Conservation (phyloP, 2,888 invertebrate genomes). For the Sicus ferrugineus region DNA sequence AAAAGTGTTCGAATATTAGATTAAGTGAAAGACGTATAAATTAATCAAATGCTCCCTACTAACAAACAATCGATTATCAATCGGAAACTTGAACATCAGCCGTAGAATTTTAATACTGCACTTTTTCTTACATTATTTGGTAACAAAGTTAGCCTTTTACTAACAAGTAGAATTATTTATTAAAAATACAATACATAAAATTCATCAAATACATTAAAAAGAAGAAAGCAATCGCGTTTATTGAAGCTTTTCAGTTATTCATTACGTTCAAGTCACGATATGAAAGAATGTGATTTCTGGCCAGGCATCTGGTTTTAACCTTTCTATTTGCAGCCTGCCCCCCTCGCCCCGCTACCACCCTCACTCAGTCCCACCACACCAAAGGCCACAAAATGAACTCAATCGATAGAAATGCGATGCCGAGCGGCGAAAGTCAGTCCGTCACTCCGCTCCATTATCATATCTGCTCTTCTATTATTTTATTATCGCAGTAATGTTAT, state of each 20-base stretch:
- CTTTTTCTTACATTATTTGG: background rate
- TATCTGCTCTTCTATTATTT: constrained; percentile 46
- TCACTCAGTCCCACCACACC: background rate
- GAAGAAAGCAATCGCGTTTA: background rate
- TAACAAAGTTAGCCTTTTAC: background rate
- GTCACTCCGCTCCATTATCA: constrained; percentile 15
- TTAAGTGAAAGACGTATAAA: no score
- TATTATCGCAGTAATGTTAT: constrained; percentile 54
- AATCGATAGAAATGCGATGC: constrained; percentile 31
- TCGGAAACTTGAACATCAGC: no score
- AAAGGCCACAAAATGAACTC: constrained; percentile 30
- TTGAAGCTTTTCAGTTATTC: background rate
- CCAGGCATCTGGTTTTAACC: background rate
- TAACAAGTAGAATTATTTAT: background rate
- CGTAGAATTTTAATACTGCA: no score
- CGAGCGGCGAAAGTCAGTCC: constrained; percentile 34
- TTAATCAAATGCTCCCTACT: no score
- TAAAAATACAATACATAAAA: background rate
- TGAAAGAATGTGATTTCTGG: background rate
- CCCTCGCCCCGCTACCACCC: background rate
- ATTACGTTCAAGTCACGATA: background rate
- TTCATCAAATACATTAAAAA: no score
- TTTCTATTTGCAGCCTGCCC: background rate
- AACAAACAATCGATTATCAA: no score
- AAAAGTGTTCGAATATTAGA: no score